Evolutionary conservation across 2,113 vertebrate genomes (phyloP), one percentile per base, ranked within the genome.

Genomic region (Eulemur macaco): DNA sequence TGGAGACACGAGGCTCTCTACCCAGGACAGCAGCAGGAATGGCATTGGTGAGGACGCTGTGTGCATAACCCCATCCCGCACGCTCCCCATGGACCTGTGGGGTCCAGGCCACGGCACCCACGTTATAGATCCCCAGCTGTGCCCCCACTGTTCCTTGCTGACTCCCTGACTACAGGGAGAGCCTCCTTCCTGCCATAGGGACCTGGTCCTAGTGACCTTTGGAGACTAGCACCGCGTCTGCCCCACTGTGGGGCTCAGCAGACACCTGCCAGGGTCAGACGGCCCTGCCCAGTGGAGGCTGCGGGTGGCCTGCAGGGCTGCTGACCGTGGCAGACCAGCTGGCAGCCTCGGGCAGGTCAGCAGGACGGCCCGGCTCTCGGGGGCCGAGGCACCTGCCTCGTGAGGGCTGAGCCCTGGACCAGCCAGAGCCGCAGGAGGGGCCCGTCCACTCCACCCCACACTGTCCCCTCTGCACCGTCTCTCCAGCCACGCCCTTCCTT

Each of bases 1-100:
- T 2, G 99, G 99, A 1, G 98, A 98, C 78, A 92, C 96, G 39
- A 97, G 81, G 77, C 95, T 89, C 66, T 99, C 99, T 99, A 96
- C 81, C n/a, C 86, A 73, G 97, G 63, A 68, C 96, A 98, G 63
- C 8, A 97, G 73, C 96, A 94, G 42, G 52, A 60, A 45, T 8
- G 39, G 91, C 29, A 64, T 47, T 12, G 1, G 64, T 60, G 71
- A 96, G 78, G 71, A 25, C 0, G 0, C 11, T 8, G 42, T 45
- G 42, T 3, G 0, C 3, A 21, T 11, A 42, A 34, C 23, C 42
- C 39, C 0, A 0, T 42, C 73, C 31, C 0, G 0, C 8, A 6
- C 0, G 0, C 2, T 13, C 9, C 5, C 4, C 1, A 1, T 31
- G 42, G 71, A 23, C 31, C 68, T 23, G 3, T 21, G 23, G 74